Conservation (phyloP, 1,140 invertebrate species). For the Probaryconus sp. region DNA sequence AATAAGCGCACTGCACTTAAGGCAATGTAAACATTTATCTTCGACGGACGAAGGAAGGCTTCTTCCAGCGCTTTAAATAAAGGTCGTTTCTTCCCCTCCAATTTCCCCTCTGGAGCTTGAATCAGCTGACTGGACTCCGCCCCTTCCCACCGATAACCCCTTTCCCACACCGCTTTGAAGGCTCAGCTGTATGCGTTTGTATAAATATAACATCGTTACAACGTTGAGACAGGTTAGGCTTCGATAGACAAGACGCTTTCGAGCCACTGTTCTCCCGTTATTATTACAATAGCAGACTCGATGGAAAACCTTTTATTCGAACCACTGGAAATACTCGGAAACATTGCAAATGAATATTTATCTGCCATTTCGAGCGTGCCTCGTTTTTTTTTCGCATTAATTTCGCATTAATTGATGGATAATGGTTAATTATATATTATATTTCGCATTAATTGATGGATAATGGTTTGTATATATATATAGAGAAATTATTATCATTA, state of each 20-base stretch:
- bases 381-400: too few relatives aligned
- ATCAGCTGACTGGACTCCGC: conserved; percentile 72
- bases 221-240: conserved; percentile 71
- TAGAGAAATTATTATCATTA: too few relatives aligned
- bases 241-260: conserved; percentile 66
- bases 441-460: too few relatives aligned
- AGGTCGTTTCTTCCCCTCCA: conserved; percentile 71
- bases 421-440: too few relatives aligned
- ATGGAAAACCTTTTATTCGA: too few relatives aligned
- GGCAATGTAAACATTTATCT: conserved; percentile 59
- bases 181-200: conserved; percentile 67
- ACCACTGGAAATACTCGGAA: too few relatives aligned
- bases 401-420: too few relatives aligned
- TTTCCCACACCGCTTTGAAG: conserved; percentile 5
- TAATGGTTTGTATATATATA: too few relatives aligned
- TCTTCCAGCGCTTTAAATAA: conserved; percentile 71
- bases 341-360: too few relatives aligned
- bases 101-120: conserved; percentile 69
- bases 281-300: conserved; percentile 35
- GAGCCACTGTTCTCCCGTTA: conserved; percentile 38
- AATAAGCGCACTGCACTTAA: conserved; percentile 47
- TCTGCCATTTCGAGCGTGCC: too few relatives aligned
- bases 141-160: conserved; percentile 62
- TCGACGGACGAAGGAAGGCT: conserved; percentile 67
- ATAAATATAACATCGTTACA: conserved; percentile 73